Conservation (phyloP, 1,140 invertebrate species). For the Marisa cornuarietis region DNA sequence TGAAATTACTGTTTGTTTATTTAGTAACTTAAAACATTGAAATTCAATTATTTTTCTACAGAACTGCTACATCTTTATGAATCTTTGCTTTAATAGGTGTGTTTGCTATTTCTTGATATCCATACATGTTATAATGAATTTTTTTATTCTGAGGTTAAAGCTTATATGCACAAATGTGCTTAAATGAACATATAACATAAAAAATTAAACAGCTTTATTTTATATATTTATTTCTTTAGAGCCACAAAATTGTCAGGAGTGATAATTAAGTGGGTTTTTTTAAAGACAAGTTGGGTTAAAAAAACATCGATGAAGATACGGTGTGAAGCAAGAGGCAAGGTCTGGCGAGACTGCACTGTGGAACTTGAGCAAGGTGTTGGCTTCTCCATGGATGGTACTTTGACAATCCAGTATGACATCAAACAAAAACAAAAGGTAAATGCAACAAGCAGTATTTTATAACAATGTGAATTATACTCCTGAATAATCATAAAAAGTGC, state of each 20-base stretch:
- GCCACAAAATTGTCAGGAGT: not conserved
- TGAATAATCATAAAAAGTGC: not conserved
- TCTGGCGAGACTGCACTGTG: conserved; percentile 78
- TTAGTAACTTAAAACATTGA: no score
- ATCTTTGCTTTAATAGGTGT: no score
- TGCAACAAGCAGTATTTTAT: not conserved
- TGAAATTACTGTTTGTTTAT: no score
- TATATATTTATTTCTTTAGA: no score
- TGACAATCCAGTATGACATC: conserved; percentile 40
- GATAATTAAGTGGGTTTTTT: not conserved
- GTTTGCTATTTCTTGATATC: no score
- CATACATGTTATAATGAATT: no score
- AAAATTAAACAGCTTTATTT: no score
- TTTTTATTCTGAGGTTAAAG: no score
- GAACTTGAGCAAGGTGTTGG: conserved; percentile 79
- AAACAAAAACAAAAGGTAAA: conserved; percentile 38
- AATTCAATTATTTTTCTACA: no score
- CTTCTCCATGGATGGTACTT: conserved; percentile 19
- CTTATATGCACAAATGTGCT: no score
- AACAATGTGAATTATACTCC: not conserved
- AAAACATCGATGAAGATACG: conserved; percentile 78
- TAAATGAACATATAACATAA: no score
- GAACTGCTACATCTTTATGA: no score
- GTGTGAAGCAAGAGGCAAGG: conserved; percentile 28
- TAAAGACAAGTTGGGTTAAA: conserved; percentile 81